Base-by-base conservation (phyloP, 2,888 invertebrate species). In the Chrysotoxum bicinctum region DNA sequence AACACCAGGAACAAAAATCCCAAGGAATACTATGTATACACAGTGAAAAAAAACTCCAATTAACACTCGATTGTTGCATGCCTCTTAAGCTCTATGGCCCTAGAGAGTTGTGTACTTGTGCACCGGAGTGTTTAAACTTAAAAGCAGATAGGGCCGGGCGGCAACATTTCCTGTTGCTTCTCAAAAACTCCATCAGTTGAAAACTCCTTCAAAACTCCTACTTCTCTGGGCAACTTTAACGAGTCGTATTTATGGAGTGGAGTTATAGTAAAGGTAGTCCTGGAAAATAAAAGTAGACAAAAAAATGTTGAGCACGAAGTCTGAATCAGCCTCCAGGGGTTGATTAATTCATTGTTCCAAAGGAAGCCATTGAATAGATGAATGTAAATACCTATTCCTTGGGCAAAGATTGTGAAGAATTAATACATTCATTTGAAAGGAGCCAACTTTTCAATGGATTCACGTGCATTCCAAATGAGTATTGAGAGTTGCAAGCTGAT, bases 291-390 rank as follows among this genome's bases (percentile, higher is more conserved):
- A 45, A 35, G 56, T 10, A 10, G 10, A 52, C 7, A 52, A 52
- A 26, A 45, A 40, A 68, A 23, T 7, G 14, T 58, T 64, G 16
- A 48, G 21, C 23, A 56, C 66, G 30, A 58, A 48, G 72, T 58
- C 60, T 56, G 48, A 64, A 58, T 68, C 43, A 50, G 40, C 50
- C 62, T 75, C 58, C 19, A 30, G 64, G 79, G 70, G 70, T 75
- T 84, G 83, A 84, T 84, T 84, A 79, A 84, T 79, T 79, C 75
- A 84, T 84, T 84, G 79, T 84, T 84, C 58, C 43, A 66, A 56
- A 43, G 50, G 58, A 83, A 56, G 73, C 56, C 45, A 73, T 54
- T 68, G 73, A 82, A 52, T 52, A 54, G 48, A 64, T 79, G 69
- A 79, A 79, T 75, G 75, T 54, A 64, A 79, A 75, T 73, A 62